Base-by-base conservation (phyloP, 2,113 vertebrate genomes). In the Nanorana parkeri region DNA sequence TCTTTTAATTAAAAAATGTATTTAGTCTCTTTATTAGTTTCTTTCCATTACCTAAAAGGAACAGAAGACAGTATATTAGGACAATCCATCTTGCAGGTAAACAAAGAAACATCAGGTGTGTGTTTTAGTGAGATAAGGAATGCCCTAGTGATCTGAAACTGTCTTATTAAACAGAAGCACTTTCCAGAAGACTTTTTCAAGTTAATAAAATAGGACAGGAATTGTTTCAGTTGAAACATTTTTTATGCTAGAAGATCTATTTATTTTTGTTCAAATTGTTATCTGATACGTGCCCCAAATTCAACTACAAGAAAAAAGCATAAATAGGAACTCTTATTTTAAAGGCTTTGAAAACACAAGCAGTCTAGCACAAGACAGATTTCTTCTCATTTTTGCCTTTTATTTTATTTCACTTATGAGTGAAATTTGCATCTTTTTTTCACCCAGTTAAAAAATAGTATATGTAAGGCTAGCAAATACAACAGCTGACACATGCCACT, bases 1-100 rank as follows among this genome's bases (percentile, higher is more conserved):
- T 76, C 41, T 88, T 88, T 60, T 83, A 87, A 87, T 84, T 56
- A 79, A 85, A 88, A 78, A 51, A 87, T 83, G 86, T 73, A 74
- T 47, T 58, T 23, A 47, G 64, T 64, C 28, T 73, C 64, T 86
- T 85, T 83, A 78, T 84, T 88, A 80, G 72, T 84, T 8, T 69
- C 24, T 73, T 85, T 72, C 77, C 17, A 85, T 86, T 86, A 19
- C 21, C 58, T 51, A 32, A 75, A 86, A 56, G 83, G 23, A 88
- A 80, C 84, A 87, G 28, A 89, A 87, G 67, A 83, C 78, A 63
- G 61, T 84, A 80, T 80, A 77, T 66, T 84, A 36, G 65, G 85
- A 82, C 51, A 24, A 89, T 86, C 64, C 63, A 84, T 78, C 13
- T 83, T 87, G 88, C 85, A 61, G 76, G 86, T 89, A 72, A 75